Percentiles rank a stretch among this genome's conserved stretches.
phyloP scores from a whole-genome alignment of 1,140 invertebrate genomes.

The Leguminivora glycinivorella region DNA sequence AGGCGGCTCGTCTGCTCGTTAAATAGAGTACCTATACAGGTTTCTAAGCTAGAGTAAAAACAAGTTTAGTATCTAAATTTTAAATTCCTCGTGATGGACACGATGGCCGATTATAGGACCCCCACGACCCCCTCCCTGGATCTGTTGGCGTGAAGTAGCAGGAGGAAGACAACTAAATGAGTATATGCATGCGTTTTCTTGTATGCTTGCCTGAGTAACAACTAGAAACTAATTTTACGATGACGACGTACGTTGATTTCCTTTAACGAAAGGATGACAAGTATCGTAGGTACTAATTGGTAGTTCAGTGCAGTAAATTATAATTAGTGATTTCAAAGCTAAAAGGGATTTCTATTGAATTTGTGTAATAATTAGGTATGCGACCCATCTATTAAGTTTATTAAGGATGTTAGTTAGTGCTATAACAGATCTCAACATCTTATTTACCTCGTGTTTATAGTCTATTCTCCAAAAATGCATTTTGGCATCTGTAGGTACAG shows the following conservation, averaged over 20 bases:
- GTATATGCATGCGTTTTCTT: background rate
- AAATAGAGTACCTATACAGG: too few species aligned
- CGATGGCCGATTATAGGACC: too few species aligned
- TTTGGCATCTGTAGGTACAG: too few species aligned
- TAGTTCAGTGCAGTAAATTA: background rate
- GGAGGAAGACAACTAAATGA: background rate
- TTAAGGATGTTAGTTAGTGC: too few species aligned
- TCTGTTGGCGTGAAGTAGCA: background rate
- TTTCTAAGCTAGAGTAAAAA: too few species aligned
- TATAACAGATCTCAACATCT: too few species aligned
- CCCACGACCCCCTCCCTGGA: too few species aligned
- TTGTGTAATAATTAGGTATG: background rate
- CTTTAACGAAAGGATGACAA: background rate
- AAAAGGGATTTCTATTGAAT: background rate
- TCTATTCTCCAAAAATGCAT: too few species aligned
- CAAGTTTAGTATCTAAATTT: too few species aligned
- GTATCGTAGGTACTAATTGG: constrained; percentile 2
- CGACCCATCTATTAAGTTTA: background rate
- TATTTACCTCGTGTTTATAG: too few species aligned
- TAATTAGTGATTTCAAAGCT: background rate
- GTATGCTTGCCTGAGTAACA: constrained; percentile 13
- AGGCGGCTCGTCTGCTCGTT: too few species aligned
- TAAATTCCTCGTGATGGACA: too few species aligned
- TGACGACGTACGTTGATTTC: background rate
- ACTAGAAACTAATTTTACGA: constrained; percentile 10